Percentiles rank a stretch among this genome's conserved stretches.
phyloP scores from a whole-genome alignment of 1,140 invertebrate genomes.

The Liolophura sinensis region DNA sequence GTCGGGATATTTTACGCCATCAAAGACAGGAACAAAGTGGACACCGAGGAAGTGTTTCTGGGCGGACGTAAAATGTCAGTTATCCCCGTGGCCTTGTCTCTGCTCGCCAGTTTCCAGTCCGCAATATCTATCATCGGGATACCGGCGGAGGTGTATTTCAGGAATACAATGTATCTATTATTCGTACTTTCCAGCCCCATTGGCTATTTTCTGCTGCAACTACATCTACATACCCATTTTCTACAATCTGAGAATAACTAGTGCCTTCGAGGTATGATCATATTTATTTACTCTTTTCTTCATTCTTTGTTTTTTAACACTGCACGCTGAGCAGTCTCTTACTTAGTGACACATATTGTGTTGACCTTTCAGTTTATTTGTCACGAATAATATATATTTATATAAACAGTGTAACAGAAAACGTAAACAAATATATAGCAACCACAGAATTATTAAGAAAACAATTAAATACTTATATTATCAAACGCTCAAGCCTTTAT shows the following conservation, averaged over 20 bases:
- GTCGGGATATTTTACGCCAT: constrained; percentile 51
- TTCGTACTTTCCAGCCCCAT: constrained; percentile 40
- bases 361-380: too few relatives aligned
- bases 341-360: too few relatives aligned
- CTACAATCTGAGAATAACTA: constrained; percentile 42
- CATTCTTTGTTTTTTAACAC: too few relatives aligned
- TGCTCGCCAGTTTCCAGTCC: constrained; percentile 76
- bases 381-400: too few relatives aligned
- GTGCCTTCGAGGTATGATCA: constrained; percentile 50
- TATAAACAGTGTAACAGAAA: too few relatives aligned
- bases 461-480: too few relatives aligned
- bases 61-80: constrained; percentile 73
- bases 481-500: too few relatives aligned
- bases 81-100: constrained; percentile 46
- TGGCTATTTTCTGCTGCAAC: constrained; percentile 67
- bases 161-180: constrained; percentile 44
- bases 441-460: too few relatives aligned
- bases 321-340: too few relatives aligned
- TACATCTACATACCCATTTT: constrained; percentile 48
- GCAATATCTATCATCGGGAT: constrained; percentile 86
- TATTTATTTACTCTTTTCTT: too few relatives aligned
- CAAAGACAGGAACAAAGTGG: constrained; percentile 70
- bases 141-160: constrained; percentile 79
- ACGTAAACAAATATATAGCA: too few relatives aligned
- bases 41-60: constrained; percentile 75